phyloP scores from a whole-genome alignment of 2,888 invertebrate genomes.

The Acanthopleura granulata region DNA sequence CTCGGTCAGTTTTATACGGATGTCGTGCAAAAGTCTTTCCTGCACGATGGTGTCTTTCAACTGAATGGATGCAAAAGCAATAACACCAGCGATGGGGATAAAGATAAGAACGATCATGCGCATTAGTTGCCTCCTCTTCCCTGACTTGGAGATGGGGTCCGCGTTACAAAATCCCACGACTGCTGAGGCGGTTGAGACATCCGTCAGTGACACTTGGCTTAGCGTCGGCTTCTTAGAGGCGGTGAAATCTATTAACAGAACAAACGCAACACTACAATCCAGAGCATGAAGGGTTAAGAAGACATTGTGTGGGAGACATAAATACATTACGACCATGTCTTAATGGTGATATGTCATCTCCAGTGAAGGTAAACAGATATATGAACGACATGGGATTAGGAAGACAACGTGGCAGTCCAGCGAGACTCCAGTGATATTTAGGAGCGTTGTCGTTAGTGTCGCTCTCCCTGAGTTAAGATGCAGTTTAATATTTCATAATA shows the following conservation, averaged over 20 bases:
- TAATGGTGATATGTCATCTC: too few relatives aligned
- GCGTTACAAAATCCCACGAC: constrained; percentile 20
- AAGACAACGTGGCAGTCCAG: too few relatives aligned
- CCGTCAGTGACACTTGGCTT: not conserved
- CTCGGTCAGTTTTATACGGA: constrained; percentile 9
- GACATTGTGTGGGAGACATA: too few relatives aligned
- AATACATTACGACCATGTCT: too few relatives aligned
- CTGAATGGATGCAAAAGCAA: constrained; percentile 24
- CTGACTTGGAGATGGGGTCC: constrained; percentile 25
- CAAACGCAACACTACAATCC: too few relatives aligned
- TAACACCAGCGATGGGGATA: constrained; percentile 23
- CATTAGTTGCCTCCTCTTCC: constrained; percentile 21
- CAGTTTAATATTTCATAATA: too few relatives aligned
- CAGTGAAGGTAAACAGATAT: too few relatives aligned
- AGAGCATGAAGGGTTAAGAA: too few relatives aligned
- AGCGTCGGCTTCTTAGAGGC: not conserved
- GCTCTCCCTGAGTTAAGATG: too few relatives aligned
- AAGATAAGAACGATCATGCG: constrained; percentile 24
- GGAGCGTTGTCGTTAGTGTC: too few relatives aligned
- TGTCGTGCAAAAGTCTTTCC: not conserved
- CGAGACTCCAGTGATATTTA: too few relatives aligned
- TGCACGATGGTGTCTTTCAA: constrained; percentile 15
- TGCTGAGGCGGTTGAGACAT: not conserved
- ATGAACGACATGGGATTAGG: too few relatives aligned
- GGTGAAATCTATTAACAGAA: not conserved